Evolutionary conservation across 2,888 invertebrate genomes (phyloP), one percentile per base, ranked within the genome.

Genomic region (Epirrhoe tristata): DNA sequence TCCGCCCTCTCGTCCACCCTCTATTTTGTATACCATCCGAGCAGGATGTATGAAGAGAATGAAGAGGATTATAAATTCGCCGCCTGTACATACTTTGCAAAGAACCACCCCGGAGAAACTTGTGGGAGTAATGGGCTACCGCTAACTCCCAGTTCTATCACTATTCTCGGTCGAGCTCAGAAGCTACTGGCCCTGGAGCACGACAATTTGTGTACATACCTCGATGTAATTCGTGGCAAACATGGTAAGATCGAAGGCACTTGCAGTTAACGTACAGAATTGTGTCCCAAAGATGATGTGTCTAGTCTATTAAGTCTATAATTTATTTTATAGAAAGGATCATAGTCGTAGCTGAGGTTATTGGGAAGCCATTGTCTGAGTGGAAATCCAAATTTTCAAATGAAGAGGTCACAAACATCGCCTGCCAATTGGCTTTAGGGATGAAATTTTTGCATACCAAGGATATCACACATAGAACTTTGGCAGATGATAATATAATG

Each of bases 41-140:
- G 24, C 24, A 24, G 24, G 24, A 43, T 43, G 39, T 43, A 43
- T 12, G 76, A 77, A 17, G 84, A 84, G 65, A 78, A 81, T 58
- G 86, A 87, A 68, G 84, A 87, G 2, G 83, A 86, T 58, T 84
- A 80, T 63, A 88, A 85, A 74, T 96, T 99, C 83, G 98, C 97
- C n/a, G 97, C 98, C 6, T 96, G 96, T 78, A 98, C 98, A 24
- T 98, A 97, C 87, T 98, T 98, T 88, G 98, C 98, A 0, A 96
- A 96, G 81, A 96, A 96, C 80, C 98, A 98, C 86, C 97, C 97
- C 10, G 96, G 96, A 34, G 98, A 98, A 87, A 96, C 96, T 60
- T 99, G 99, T 88, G 99, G 99, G 8, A 98, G 97, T 74, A 99
- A 99, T 91, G 99, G 99, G 0, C 91, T 99, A 56, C 99, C 99